phyloP scores from a whole-genome alignment of 2,888 invertebrate species.

The Phragmatobia fuliginosa region DNA sequence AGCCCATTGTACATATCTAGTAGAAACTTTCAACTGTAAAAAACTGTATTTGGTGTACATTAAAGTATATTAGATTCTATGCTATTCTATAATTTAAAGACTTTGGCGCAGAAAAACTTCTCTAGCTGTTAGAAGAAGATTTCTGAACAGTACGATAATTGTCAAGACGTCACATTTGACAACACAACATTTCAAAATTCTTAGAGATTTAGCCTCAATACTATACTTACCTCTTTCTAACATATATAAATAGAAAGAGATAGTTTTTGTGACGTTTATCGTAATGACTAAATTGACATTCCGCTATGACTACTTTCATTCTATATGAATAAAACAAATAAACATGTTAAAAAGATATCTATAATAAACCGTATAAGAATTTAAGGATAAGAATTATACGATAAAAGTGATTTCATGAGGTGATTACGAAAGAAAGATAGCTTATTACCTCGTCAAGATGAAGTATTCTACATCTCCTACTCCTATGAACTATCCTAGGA shows the following conservation, averaged over 20 bases:
- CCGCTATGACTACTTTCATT: conserved; percentile 33
- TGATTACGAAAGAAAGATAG: conserved; percentile 27
- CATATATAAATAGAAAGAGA: conserved; percentile 7
- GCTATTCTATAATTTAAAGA: too few relatives aligned
- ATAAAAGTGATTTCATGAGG: conserved; percentile 38
- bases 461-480: conserved; percentile 89
- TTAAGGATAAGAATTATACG: conserved; percentile 24
- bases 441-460: conserved; percentile 72
- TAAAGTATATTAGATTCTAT: too few relatives aligned
- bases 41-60: too few relatives aligned
- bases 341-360: conserved; percentile 36
- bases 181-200: background rate
- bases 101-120: background rate
- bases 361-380: conserved; percentile 17
- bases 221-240: conserved; percentile 2
- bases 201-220: conserved; percentile 11
- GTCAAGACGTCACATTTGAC: conserved; percentile 26
- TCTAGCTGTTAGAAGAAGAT: background rate
- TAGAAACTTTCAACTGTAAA: too few relatives aligned
- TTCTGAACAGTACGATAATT: conserved; percentile 30
- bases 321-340: conserved; percentile 43
- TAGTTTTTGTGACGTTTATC: conserved; percentile 20
- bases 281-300: conserved; percentile 41
- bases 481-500: conserved; percentile 82
- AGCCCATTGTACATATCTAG: too few relatives aligned